Conservation (phyloP, 2,113 vertebrate genomes). For the Tautogolabrus adspersus region DNA sequence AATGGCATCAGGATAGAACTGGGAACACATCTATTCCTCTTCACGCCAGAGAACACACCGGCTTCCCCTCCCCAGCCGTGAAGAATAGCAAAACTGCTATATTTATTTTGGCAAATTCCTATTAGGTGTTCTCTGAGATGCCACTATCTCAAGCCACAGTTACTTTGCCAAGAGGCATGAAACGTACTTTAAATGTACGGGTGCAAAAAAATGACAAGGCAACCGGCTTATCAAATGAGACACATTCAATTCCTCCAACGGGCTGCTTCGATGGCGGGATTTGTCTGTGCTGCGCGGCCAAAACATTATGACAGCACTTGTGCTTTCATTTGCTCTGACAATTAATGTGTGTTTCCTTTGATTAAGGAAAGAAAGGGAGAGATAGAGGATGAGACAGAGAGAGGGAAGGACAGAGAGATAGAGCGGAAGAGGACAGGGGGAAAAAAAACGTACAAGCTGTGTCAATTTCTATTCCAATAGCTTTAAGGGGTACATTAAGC, state of each 20-base stretch:
- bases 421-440: conserved; percentile 24
- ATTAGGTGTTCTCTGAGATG: conserved; percentile 69
- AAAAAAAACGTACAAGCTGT: conserved; percentile 69
- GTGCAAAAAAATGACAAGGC: conserved; percentile 53
- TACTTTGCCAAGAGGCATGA: conserved; percentile 73
- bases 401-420: conserved; percentile 15
- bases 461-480: conserved; percentile 76
- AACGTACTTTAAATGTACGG: conserved; percentile 61
- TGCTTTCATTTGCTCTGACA: conserved; percentile 62
- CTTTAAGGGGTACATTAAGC: conserved; percentile 78
- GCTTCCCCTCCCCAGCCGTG: conserved; percentile 36
- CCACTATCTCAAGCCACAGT: conserved; percentile 73
- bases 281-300: conserved; percentile 47
- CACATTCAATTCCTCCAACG: conserved; percentile 56
- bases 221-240: conserved; percentile 67
- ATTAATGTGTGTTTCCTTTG: conserved; percentile 74
- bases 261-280: conserved; percentile 45
- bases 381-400: conserved; percentile 48
- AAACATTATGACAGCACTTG: conserved; percentile 56
- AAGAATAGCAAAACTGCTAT: conserved; percentile 69
- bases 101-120: conserved; percentile 78
- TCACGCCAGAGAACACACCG: conserved; percentile 68
- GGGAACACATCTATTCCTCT: conserved; percentile 76
- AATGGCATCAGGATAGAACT: conserved; percentile 73
- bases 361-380: conserved; percentile 64